phyloP scores from a whole-genome alignment of 2,888 invertebrate genomes.

The Coelinius sp. region DNA sequence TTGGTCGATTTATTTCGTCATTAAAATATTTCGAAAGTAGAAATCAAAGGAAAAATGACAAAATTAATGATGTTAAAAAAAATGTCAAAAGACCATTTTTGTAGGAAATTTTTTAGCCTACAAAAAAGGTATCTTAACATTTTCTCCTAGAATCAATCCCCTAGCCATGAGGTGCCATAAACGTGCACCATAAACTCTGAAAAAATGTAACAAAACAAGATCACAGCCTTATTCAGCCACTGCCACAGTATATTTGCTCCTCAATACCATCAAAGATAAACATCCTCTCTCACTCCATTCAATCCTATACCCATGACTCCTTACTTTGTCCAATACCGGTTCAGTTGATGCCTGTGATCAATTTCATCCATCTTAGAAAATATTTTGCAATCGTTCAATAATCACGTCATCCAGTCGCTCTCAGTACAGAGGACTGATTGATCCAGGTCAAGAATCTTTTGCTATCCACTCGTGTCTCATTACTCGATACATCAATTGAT shows the following conservation, averaged over 20 bases:
- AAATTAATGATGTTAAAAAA: too few relatives aligned
- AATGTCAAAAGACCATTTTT: too few relatives aligned
- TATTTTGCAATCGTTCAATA: constrained; percentile 37
- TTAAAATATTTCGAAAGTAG: too few relatives aligned
- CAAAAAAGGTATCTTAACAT: not conserved
- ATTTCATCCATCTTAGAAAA: constrained; percentile 20
- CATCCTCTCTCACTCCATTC: not conserved
- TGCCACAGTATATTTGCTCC: not conserved
- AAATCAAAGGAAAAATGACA: too few relatives aligned
- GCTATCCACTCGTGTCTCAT: constrained; percentile 28
- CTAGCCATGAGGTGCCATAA: not conserved
- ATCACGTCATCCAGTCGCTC: constrained; percentile 37
- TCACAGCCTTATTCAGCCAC: not conserved
- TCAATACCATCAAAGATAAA: not conserved
- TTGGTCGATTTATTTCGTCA: too few relatives aligned
- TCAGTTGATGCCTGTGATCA: constrained; percentile 25
- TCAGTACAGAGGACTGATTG: constrained; percentile 30
- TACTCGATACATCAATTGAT: constrained; percentile 1
- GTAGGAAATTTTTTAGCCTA: too few relatives aligned
- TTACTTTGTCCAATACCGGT: constrained; percentile 14
- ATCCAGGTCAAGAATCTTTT: constrained; percentile 39
- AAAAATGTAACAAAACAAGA: not conserved
- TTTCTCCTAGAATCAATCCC: not conserved
- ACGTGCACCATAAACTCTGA: not conserved
- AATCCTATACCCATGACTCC: not conserved